These are phyloP conservation scores for Spheniscus humboldti DNA, from an alignment of 2,797 vertebrate species.

Conservation along the genomic window DNA sequence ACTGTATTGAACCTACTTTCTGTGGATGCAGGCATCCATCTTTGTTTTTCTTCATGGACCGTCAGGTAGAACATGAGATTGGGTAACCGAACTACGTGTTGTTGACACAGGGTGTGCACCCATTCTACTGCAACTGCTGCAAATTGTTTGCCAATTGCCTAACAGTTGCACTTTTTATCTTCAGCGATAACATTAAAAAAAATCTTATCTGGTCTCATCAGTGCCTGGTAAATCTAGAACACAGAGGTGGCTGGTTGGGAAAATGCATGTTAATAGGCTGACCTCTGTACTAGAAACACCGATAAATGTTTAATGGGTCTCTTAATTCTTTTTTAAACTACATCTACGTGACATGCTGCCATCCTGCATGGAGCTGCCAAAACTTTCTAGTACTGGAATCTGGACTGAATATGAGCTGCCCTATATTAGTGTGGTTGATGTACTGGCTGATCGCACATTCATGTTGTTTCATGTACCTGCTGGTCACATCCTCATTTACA, in stretches of 20 bases:
- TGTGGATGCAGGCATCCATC: background rate
- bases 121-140: background rate
- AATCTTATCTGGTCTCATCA: background rate
- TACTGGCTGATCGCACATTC: accelerated
- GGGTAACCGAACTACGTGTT: background rate
- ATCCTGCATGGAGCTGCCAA: background rate
- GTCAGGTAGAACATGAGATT: background rate
- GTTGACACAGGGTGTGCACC: background rate
- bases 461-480: background rate
- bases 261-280: background rate
- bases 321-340: background rate
- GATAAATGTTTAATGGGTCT: background rate
- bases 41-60: background rate
- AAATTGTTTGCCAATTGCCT: background rate
- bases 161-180: background rate
- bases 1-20: background rate
- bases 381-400: background rate
- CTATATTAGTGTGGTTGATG: background rate
- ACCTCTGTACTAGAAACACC: background rate
- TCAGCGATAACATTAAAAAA: background rate
- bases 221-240: background rate
- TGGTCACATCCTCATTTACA: background rate
- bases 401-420: background rate
- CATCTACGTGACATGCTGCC: background rate
- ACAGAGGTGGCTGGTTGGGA: background rate